Evolutionary conservation across 1,140 invertebrate genomes (phyloP).

Genomic region (Anastrepha obliqua): DNA sequence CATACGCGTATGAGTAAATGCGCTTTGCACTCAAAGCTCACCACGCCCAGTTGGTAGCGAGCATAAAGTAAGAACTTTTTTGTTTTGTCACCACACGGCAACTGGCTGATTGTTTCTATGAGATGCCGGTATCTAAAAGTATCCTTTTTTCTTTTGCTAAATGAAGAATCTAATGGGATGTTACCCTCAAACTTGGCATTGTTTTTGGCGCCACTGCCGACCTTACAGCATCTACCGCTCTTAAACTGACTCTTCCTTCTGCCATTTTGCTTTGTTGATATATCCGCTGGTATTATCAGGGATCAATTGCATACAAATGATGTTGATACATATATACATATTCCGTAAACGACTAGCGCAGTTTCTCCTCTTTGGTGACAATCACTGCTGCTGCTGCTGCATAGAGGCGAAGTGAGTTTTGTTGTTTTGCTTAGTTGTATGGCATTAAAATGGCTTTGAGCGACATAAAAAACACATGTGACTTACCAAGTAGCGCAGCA

Average conservation of each 20-base stretch:
- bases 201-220: background rate
- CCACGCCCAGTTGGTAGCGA: too few species aligned
- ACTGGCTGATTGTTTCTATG: too few species aligned
- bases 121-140: background rate
- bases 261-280: background rate
- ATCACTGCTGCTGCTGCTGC: background rate
- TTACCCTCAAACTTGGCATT: background rate
- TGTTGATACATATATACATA: too few species aligned
- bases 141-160: background rate
- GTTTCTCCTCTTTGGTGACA: background rate
- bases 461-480: background rate
- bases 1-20: too few species aligned
- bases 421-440: background rate
- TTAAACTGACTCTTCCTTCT: background rate
- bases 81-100: too few species aligned
- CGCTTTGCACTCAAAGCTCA: too few species aligned
- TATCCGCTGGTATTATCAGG: background rate
- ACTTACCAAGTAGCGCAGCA: background rate
- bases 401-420: background rate
- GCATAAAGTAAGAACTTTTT: too few species aligned
- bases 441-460: background rate
- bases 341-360: background rate
- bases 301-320: slow-evolving; percentile 1
- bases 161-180: background rate
- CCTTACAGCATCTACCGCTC: background rate